These are phyloP conservation scores for Ciconia nigra DNA, from an alignment of 2,797 vertebrate genomes.

Conservation along the genomic window DNA sequence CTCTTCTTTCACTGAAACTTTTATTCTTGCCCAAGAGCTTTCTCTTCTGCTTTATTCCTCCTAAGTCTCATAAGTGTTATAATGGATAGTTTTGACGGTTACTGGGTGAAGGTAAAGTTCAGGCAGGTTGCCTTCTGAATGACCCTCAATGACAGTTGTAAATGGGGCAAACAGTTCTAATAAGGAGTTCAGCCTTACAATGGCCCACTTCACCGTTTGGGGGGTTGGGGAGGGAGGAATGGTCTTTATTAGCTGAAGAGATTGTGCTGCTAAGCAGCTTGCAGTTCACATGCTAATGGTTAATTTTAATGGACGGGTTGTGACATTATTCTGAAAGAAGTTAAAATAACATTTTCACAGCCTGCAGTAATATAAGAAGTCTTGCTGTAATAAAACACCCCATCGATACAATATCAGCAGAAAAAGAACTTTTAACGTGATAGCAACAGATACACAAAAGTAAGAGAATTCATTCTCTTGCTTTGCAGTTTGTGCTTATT, in stretches of 20 bases:
- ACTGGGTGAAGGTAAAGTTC: conserved; percentile 50
- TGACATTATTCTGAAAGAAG: conserved; percentile 36
- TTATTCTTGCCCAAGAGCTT: not conserved
- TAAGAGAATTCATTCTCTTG: not conserved
- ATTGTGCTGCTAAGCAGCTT: not conserved
- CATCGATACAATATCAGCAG: not conserved
- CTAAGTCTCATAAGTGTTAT: not conserved
- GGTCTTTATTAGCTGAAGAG: conserved; percentile 20
- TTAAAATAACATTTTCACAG: conserved; percentile 49
- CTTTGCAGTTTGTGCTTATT: not conserved
- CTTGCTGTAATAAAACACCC: not conserved
- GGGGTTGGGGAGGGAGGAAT: not conserved
- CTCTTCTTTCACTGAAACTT: not conserved
- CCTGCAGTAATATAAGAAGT: not conserved
- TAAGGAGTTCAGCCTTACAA: not conserved
- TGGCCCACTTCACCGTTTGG: not conserved
- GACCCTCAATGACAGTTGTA: conserved; percentile 17
- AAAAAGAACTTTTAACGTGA: not conserved
- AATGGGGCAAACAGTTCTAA: conserved; percentile 8
- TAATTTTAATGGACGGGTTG: conserved; percentile 42
- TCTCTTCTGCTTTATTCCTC: not conserved
- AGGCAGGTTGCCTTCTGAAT: conserved; percentile 34
- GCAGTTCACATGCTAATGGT: conserved; percentile 3
- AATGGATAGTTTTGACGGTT: not conserved
- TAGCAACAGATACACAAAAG: not conserved